Conservation (phyloP, 2,113 vertebrate species). For the Saguinus midas region DNA sequence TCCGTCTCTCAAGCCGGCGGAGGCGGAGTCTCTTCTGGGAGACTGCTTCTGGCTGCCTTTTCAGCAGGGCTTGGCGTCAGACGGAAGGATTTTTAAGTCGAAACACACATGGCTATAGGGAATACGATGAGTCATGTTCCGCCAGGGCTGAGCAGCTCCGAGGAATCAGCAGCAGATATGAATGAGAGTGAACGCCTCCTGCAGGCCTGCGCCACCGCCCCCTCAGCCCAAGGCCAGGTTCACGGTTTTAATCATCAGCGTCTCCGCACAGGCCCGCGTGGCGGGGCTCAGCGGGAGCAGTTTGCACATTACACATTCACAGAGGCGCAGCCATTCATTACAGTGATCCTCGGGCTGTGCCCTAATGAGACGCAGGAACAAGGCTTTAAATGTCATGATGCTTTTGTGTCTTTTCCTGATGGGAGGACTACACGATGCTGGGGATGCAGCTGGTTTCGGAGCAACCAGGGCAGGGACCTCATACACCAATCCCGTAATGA, state of each 20-base stretch:
- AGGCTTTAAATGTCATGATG: conserved; percentile 29
- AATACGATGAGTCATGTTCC: conserved; percentile 81
- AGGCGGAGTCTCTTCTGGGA: conserved; percentile 74
- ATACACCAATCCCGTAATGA: fast-evolving
- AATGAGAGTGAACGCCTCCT: conserved; percentile 68
- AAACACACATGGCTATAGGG: conserved; percentile 70
- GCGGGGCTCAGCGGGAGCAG: conserved; percentile 41
- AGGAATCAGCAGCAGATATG: conserved; percentile 70
- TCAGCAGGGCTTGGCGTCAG: conserved; percentile 81
- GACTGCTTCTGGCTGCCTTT: conserved; percentile 72
- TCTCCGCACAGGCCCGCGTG: conserved; percentile 41
- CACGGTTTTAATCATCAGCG: conserved; percentile 64
- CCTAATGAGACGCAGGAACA: conserved; percentile 42
- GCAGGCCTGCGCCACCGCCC: conserved; percentile 35
- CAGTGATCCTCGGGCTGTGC: background rate
- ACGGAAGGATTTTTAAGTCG: conserved; percentile 78
- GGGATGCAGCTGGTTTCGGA: background rate
- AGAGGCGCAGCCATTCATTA: background rate
- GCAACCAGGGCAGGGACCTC: background rate
- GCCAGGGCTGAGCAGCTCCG: conserved; percentile 61
- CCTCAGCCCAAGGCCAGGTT: conserved; percentile 72
- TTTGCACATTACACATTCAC: background rate
- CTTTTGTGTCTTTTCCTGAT: background rate
- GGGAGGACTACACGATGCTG: background rate
- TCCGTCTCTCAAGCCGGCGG: conserved; percentile 60